A percentile compares a stretch with the other conserved stretches of the same genome.
phyloP scores from a whole-genome alignment of 2,113 vertebrate species.

The Colinus virginianus region DNA sequence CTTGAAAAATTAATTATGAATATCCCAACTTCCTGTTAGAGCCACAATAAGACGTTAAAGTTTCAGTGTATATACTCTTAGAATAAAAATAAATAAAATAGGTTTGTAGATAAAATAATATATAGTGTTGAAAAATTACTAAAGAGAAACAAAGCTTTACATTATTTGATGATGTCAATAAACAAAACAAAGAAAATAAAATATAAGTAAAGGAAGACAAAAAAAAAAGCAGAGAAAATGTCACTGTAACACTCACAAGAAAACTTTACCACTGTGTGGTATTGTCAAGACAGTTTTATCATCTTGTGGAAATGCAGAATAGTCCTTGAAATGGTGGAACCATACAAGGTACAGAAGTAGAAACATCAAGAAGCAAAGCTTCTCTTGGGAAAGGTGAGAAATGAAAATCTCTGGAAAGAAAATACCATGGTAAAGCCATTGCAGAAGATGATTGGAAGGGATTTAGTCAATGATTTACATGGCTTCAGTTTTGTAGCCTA shows the following conservation, averaged over 20 bases:
- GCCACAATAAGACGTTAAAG: neutral
- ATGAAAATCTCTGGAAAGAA: neutral
- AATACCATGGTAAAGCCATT: neutral
- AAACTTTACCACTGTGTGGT: neutral
- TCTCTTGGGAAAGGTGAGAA: neutral
- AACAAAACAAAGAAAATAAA: neutral
- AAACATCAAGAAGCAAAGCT: neutral
- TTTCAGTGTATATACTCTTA: neutral
- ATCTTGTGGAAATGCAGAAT: neutral
- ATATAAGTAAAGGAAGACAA: neutral
- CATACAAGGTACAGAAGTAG: neutral
- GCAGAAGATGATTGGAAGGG: neutral
- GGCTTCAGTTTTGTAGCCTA: neutral
- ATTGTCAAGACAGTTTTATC: neutral
- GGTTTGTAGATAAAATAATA: neutral
- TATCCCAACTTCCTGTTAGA: neutral
- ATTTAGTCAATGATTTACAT: neutral
- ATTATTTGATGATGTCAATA: neutral
- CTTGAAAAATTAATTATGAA: neutral
- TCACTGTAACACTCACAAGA: neutral
- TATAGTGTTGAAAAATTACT: neutral
- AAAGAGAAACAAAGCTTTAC: neutral
- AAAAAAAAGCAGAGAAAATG: neutral
- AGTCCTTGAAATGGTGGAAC: neutral
- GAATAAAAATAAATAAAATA: neutral